Evolutionary conservation across 1,140 invertebrate genomes (phyloP), one percentile per base, ranked within the genome.

Genomic region (Megalopta genalis): DNA sequence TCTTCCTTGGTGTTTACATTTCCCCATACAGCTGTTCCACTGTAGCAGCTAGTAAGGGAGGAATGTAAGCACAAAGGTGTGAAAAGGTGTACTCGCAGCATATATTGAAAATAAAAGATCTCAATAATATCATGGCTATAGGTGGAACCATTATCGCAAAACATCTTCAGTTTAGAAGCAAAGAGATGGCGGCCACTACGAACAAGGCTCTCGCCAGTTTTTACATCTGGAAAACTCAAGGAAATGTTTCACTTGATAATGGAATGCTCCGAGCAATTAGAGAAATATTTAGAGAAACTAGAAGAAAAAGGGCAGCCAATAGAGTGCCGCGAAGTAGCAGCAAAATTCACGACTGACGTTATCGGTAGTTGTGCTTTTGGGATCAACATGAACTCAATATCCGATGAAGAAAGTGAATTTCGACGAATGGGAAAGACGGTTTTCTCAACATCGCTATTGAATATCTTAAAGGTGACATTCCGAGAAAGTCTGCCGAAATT

Each of bases 131-230:
- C 16, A 4, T 32, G 2, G 4, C 18, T 25, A 14, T 16, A 81
- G 80, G 21, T 21, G 0, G 90, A 92, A 10, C 90, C 90, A 7
- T n/a, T 92, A 10, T 74, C 70, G 0, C 80, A 86, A 46, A 84
- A 92, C 78, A 49, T 94, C 0, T 90, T 94, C 32, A 52, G 73
- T 5, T 70, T 93, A 16, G 89, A 89, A 67, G 88, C 89, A 0
- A 71, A 88, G 18, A 84, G 87, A 65, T 95, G 94, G 94, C 91
- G 93, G 65, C 90, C 92, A 21, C 85, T 94, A 9, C 84, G 95
- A 52, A 73, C 84, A 0, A 93, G 93, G 42, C 83, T 95, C 8
- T 92, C 92, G 0, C 93, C 93, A 0, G 88, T 71, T 2, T 82
- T 82, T 18, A 73, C 80, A 9, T 74, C 77, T 1, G 70, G 70